Evolutionary conservation across 2,113 vertebrate species (phyloP), one percentile per base, ranked within the genome.

Genomic region (Amia ocellicauda): DNA sequence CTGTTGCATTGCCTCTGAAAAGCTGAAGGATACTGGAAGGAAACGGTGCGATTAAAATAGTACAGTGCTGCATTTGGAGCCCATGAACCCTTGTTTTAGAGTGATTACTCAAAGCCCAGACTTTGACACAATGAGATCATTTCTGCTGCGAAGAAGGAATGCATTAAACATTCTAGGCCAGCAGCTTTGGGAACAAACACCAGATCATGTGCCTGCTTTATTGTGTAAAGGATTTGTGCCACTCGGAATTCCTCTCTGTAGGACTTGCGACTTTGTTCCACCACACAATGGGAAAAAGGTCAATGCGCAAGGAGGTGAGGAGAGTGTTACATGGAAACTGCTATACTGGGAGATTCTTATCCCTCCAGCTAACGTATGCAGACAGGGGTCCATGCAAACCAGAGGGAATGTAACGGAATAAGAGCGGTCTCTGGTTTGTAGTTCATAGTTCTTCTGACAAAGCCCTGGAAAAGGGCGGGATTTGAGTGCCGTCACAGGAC

Each of bases 71-170:
- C 45, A 56, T 69, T 67, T 60, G 17, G 63, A 52, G 75, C 69
- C 79, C 73, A 29, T 75, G 82, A 80, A 73, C 74, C 84, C 78
- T 75, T 76, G 73, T 83, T 87, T 80, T 63, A 81, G 82, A 88
- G 81, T 82, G 85, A 88, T 88, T 88, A 89, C 77, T 86, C 87
- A 87, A 85, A 87, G 80, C 75, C 73, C 74, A 29, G 69, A 75
- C 79, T 83, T 79, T 89, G 88, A 89, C 87, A 89, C 87, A 89
- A 90, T 89, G 87, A 87, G 86, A 87, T 84, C 87, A 87, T 74
- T 79, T 69, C 68, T 72, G 78, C 77, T 81, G 79, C 79, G 68
- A 74, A 78, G 74, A 82, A 81, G 78, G 80, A 82, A 81, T 79
- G 78, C 68, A 79, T 84, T 83, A 79, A 58, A 72, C 73, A 81